Evolutionary conservation across 2,888 invertebrate species (phyloP), one percentile per base, ranked within the genome.

Genomic region (Nezara viridula): DNA sequence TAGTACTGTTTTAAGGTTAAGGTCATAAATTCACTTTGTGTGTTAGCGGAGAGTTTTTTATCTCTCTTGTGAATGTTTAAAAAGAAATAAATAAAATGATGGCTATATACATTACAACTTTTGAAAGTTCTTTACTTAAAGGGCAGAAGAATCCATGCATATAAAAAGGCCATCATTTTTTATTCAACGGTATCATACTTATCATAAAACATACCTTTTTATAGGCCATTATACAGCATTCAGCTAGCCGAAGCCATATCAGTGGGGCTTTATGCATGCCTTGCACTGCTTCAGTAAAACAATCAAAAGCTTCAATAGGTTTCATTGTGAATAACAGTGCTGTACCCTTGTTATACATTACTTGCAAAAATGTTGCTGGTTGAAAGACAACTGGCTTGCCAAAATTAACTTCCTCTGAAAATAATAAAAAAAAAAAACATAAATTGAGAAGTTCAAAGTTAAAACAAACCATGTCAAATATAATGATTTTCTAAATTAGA

Each of bases 241-340:
- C 99, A 0, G 98, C 98, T 92, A 99, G 94, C 91, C 98, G 94
- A 89, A 98, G 94, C 98, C 99, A 99, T 73, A 99, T 94, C 89
- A 97, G 94, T 7, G 98, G 97, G 93, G 98, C 98, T 91, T 96
- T 96, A 90, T 97, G 97, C 89, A 90, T 88, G 27, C 89, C 95
- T 91, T 97, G 95, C 0, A 97, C 95, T 5, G 97, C 97, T 93
- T 98, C 96, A 24, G 97, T 95, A 81, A 98, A 95, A 92, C 97
- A 98, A 92, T 98, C 98, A 93, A 99, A 98, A 0, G 99, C 98
- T 92, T 96, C 96, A 90, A 95, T 94, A 0, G 97, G 95, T 91
- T 97, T 95, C 89, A 96, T 96, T 52, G 97, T 95, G 92, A 97
- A 96, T 77, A 99, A 94, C 91, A 98, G 94, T 32, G 97, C 95